A percentile compares a stretch with the other conserved stretches of the same genome.
phyloP scores from a whole-genome alignment of 2,797 vertebrate genomes.

The Todus mexicanus region DNA sequence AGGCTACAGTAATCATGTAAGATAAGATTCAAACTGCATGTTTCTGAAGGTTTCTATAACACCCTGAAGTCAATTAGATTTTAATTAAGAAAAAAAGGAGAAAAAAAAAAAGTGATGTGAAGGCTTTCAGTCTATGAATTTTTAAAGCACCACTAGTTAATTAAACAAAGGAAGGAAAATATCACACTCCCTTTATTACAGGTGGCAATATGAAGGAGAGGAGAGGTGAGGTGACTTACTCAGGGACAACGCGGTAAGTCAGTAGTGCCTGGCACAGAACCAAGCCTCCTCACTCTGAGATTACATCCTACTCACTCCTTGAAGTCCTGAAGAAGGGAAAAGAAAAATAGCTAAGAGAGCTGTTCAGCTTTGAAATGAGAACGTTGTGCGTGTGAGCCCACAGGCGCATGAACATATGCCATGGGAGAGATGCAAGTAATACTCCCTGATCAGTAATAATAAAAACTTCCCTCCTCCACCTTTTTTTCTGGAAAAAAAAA shows the following conservation, averaged over 20 bases:
- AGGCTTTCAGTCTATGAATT: constrained; percentile 30
- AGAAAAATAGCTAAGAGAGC: constrained; percentile 35
- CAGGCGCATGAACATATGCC: constrained; percentile 40
- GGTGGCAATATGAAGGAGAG: constrained; percentile 37
- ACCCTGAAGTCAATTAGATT: constrained; percentile 54
- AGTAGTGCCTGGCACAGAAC: constrained; percentile 40
- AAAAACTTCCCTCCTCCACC: constrained; percentile 12
- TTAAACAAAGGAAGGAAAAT: constrained; percentile 36
- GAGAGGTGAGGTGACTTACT: constrained; percentile 48
- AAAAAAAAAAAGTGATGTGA: neutral
- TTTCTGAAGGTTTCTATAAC: constrained; percentile 38
- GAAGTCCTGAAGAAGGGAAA: constrained; percentile 52
- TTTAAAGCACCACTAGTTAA: neutral
- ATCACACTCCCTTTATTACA: constrained; percentile 19
- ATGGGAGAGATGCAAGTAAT: constrained; percentile 38
- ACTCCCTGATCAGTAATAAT: constrained; percentile 47
- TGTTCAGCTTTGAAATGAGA: constrained; percentile 40
- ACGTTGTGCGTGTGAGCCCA: constrained; percentile 8
- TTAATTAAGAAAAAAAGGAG: constrained; percentile 34
- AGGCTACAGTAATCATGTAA: neutral
- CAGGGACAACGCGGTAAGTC: constrained; percentile 3
- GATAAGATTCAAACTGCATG: constrained; percentile 11
- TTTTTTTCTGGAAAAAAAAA: neutral
- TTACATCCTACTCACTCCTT: constrained; percentile 54
- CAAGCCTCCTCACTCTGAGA: constrained; percentile 39